Evolutionary conservation across 2,797 vertebrate genomes (phyloP).

Genomic region (Chiloscyllium punctatum): DNA sequence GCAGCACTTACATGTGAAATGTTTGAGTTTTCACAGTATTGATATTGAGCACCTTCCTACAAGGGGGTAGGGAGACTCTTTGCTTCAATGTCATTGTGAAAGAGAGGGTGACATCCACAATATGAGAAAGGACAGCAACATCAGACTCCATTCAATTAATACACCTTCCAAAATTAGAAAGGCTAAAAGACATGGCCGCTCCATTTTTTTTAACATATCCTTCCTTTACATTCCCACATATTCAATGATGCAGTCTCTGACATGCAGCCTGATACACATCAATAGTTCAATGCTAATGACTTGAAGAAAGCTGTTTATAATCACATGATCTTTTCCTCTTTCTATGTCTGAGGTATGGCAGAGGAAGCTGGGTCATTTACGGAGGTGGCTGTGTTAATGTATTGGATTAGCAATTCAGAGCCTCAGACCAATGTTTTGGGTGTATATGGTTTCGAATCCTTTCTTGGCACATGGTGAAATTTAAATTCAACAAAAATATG

Average conservation of each 20-base stretch:
- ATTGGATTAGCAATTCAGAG: no score
- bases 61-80: no score
- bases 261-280: neutral
- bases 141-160: neutral
- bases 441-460: no score
- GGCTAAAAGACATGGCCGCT: neutral
- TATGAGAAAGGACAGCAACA: neutral
- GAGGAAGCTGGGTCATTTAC: neutral
- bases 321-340: neutral
- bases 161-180: neutral
- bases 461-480: no score
- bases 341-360: neutral
- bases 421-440: no score
- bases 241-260: neutral
- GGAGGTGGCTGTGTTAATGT: no score
- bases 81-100: no score
- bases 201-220: neutral
- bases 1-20: neutral
- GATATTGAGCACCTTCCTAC: no score
- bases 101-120: neutral
- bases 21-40: no score
- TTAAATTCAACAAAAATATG: no score
- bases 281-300: neutral
- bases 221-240: neutral
- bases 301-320: neutral